Conservation (phyloP, 1,140 invertebrate genomes). For the Glomeris maerens region DNA sequence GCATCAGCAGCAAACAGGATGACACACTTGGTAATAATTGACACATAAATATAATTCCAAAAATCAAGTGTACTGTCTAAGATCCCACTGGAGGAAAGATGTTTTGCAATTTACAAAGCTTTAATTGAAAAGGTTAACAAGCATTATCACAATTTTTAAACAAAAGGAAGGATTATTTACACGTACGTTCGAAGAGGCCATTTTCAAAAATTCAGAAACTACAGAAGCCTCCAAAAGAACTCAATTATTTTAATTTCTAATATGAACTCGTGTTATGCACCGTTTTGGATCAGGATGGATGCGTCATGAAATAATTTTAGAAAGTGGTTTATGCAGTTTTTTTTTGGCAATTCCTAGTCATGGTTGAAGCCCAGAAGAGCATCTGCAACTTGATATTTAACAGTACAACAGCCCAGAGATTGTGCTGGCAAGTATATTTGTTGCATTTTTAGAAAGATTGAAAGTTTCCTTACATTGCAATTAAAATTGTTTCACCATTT, state of each 20-base stretch:
- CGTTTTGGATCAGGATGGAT: no score
- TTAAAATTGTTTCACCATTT: constrained; percentile 6
- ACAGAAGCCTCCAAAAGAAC: no score
- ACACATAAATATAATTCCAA: background rate
- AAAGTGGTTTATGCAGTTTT: no score
- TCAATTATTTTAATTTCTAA: no score
- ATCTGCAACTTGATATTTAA: constrained; percentile 80
- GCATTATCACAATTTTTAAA: constrained; percentile 6
- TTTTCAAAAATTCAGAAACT: no score
- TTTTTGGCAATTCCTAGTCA: constrained; percentile 39
- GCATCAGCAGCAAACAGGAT: constrained; percentile 16
- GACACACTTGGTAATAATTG: constrained; percentile 15
- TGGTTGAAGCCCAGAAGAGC: constrained; percentile 68
- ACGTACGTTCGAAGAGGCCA: no score
- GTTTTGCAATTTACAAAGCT: background rate
- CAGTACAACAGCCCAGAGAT: constrained; percentile 47
- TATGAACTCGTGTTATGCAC: no score
- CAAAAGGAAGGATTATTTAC: no score
- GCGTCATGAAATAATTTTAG: no score
- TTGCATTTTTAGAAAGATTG: constrained; percentile 2
- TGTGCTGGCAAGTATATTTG: constrained; percentile 38
- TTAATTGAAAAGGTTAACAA: background rate
- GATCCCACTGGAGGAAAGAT: background rate
- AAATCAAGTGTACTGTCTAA: background rate
- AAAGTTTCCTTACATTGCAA: constrained; percentile 4